A percentile compares a stretch with the other conserved stretches of the same genome.
Conservation (phyloP, 2,113 vertebrate species). For the Notothenia coriiceps region DNA sequence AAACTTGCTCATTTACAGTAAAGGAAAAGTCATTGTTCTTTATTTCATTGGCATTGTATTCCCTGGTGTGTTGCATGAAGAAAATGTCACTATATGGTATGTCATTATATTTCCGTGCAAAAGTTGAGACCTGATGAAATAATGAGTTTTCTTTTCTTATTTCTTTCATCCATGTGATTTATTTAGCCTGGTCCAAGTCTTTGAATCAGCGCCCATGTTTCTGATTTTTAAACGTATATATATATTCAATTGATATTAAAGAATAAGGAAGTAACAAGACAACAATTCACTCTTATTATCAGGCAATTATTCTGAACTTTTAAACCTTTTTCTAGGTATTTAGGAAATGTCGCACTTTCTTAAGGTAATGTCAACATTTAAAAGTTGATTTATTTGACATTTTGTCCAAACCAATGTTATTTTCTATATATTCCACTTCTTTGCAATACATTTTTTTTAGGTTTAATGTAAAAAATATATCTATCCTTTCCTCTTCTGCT, state of each 20-base stretch:
- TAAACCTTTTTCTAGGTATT: background rate
- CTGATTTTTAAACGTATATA: background rate
- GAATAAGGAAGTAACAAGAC: background rate
- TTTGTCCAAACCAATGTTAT: background rate
- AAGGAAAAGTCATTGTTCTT: background rate
- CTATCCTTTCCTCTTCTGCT: slow-evolving; percentile 80
- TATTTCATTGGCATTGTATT: background rate
- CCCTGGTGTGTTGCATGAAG: background rate
- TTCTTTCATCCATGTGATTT: too few species aligned
- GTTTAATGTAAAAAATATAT: background rate
- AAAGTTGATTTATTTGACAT: background rate
- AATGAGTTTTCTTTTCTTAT: too few species aligned
- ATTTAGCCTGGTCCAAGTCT: too few species aligned
- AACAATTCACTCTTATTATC: background rate
- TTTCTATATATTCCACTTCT: background rate
- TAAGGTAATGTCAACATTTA: background rate
- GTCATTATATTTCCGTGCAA: background rate
- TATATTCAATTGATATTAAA: too few species aligned
- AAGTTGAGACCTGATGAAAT: background rate
- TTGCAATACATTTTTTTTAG: too few species aligned
- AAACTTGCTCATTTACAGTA: background rate
- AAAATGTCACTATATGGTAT: too few species aligned
- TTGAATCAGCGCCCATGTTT: too few species aligned
- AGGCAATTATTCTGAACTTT: background rate
- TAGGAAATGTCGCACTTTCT: background rate